Conservation (phyloP, 2,113 vertebrate genomes). For the Puntigrus tetrazona region DNA sequence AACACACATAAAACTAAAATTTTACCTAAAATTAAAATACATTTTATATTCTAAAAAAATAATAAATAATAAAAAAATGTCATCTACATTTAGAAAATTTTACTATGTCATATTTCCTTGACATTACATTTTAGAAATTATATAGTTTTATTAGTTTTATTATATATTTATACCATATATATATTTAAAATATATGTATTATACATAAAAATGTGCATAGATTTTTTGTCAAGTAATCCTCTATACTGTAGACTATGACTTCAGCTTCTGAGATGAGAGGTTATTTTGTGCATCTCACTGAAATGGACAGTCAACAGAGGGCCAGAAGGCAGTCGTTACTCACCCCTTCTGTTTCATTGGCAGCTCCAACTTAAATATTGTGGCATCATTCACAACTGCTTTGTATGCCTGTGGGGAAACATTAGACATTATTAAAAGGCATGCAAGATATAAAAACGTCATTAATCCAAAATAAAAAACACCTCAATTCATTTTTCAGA, state of each 20-base stretch:
- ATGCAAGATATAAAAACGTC: neutral
- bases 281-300: conserved; percentile 9
- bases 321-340: conserved; percentile 56
- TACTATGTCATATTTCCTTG: neutral
- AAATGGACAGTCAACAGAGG: neutral
- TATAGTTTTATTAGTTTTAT: no score
- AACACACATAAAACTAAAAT: no score
- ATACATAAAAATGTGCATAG: no score
- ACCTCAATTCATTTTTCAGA: neutral
- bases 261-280: neutral
- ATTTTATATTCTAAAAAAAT: no score
- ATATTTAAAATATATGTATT: no score
- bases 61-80: no score
- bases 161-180: no score
- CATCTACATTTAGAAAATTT: neutral
- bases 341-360: conserved; percentile 98
- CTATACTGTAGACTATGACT: neutral
- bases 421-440: neutral
- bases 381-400: conserved; percentile 98
- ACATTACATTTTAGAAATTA: no score
- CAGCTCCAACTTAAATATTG: conserved; percentile 99
- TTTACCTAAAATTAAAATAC: no score
- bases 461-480: neutral
- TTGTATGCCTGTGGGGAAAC: conserved; percentile 87
- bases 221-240: no score